Conservation (phyloP, 2,113 vertebrate genomes). For the Notarius quadriscutis region DNA sequence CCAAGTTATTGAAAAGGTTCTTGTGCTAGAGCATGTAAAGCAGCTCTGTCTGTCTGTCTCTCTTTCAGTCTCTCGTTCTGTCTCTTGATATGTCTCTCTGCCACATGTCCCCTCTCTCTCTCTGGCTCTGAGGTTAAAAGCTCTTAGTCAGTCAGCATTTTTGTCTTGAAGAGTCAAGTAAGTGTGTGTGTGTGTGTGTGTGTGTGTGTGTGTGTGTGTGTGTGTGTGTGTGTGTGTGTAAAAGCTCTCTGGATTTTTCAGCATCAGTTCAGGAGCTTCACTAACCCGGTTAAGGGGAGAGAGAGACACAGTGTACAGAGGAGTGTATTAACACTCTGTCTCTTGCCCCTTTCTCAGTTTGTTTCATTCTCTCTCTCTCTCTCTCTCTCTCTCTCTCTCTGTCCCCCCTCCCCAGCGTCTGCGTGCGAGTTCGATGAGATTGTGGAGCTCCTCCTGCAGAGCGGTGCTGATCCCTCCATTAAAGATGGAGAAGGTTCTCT, state of each 20-base stretch:
- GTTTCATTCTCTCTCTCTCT: not conserved
- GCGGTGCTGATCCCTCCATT: constrained; percentile 84
- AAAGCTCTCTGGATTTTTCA: constrained; percentile 4
- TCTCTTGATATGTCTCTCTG: not conserved
- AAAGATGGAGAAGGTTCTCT: constrained; percentile 91
- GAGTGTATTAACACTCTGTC: not conserved
- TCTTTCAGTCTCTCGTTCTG: not conserved
- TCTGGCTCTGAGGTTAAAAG: constrained; percentile 66
- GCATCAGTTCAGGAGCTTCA: constrained; percentile 1
- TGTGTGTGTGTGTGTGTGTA: constrained; percentile 2
- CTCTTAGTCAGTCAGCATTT: constrained; percentile 67
- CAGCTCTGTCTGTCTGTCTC: not conserved
- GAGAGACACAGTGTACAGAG: not conserved
- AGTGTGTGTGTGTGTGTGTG: not conserved
- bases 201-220: not conserved
- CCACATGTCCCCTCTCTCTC: not conserved
- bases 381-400: not conserved
- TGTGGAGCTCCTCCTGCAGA: constrained; percentile 86
- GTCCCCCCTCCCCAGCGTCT: constrained; percentile 73
- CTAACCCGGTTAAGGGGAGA: not conserved
- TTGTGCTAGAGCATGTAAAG: too few relatives aligned
- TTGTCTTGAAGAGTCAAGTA: constrained; percentile 28
- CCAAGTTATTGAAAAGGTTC: too few relatives aligned
- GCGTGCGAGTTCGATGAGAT: constrained; percentile 94
- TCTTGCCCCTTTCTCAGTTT: not conserved